A percentile compares a stretch with the other conserved stretches of the same genome.
Conservation (phyloP, 2,888 invertebrate species). For the Diarsia mendica region DNA sequence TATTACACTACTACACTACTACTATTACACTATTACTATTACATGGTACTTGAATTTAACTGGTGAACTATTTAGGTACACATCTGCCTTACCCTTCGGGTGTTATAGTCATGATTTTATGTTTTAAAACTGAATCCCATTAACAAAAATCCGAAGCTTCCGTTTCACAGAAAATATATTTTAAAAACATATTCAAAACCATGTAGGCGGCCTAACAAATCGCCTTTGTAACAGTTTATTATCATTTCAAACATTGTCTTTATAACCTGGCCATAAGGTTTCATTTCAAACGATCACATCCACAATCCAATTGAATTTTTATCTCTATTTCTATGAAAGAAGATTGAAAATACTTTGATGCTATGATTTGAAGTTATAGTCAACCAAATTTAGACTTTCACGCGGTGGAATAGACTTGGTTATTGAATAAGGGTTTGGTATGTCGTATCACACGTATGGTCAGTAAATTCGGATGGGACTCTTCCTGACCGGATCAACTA, state of each 20-base stretch:
- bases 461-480: conserved; percentile 75
- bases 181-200: conserved; percentile 52
- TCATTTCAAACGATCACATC: conserved; percentile 53
- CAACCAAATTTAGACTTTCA: conserved; percentile 24
- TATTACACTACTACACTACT: too few species aligned
- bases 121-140: not conserved
- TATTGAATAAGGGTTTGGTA: conserved; percentile 7
- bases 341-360: conserved; percentile 67
- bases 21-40: too few species aligned
- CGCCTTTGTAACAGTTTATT: conserved; percentile 64
- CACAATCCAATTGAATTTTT: conserved; percentile 63
- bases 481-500: conserved; percentile 74
- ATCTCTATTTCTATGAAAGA: conserved; percentile 65
- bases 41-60: too few species aligned
- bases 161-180: conserved; percentile 29
- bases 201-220: conserved; percentile 49
- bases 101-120: not conserved
- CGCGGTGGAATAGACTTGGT: not conserved
- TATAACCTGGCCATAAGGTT: conserved; percentile 67
- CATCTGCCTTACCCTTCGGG: not conserved
- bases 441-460: conserved; percentile 71
- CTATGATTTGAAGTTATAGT: not conserved
- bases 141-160: conserved; percentile 18
- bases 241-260: conserved; percentile 69
- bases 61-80: too few species aligned